Evolutionary conservation across 2,113 vertebrate genomes (phyloP), one percentile per base, ranked within the genome.

Genomic region (Eclectus roratus): DNA sequence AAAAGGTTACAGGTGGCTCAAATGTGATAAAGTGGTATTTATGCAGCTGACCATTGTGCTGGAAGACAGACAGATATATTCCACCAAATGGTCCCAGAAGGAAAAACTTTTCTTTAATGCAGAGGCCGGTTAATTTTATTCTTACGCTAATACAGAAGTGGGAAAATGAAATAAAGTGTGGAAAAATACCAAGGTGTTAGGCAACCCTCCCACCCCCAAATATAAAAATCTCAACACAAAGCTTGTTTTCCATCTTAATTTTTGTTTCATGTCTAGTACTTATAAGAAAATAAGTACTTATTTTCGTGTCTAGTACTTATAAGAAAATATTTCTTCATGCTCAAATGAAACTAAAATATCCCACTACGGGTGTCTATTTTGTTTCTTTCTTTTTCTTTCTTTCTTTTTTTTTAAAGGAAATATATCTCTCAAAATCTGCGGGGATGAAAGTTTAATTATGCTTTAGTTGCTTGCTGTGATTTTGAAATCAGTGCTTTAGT

Each of bases 371-470:
- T 94, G 92, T 94, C 77, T 66, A 55, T 72, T 85, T 89, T 83
- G 11, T 89, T 90, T 94, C 11, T 33, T 52, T 29, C 1, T 69
- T 80, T 49, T 17, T 17, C 17, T 3, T 25, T 86, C n/a, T 39
- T 52, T 33, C 37, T 58, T 61, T 60, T 92, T 78, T 55, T 73
- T 66, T 7, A 43, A 79, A 13, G 29, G 16, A 73, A 83, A 65
- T 17, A 55, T 73, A 77, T 94, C 28, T 80, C 91, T 95, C 71
- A 96, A 94, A 97, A 97, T 97, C 97, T 97, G 50, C 77, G 92
- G 91, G 96, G 94, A 97, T 97, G 96, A 96, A 98, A 97, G 95
- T 98, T 98, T 98, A 98, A 98, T 98, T 98, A 97, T 96, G 89
- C 97, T 92, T 96, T 97, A 97, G 96, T 97, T 97, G 78, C 97